Percentiles rank a stretch among this genome's conserved stretches.
Evolutionary conservation across 2,113 vertebrate species (phyloP).

Genomic region (Pangasianodon hypophthalmus): DNA sequence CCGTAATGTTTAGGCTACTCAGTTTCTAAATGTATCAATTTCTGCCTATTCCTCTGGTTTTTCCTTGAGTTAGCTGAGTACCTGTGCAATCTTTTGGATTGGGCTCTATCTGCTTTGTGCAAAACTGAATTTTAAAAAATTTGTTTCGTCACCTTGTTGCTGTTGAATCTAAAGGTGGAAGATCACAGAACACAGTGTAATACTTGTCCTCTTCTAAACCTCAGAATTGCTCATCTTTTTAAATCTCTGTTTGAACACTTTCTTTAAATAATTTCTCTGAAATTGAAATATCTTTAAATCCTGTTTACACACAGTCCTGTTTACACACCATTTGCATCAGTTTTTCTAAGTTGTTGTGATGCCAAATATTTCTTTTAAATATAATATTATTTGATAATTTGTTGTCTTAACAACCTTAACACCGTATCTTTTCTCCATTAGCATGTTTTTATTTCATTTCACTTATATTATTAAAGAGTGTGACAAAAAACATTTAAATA

Average conservation of each 20-base stretch:
- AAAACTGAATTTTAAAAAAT: background rate
- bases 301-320: background rate
- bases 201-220: background rate
- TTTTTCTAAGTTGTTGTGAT: background rate
- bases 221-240: background rate
- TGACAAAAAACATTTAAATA: background rate
- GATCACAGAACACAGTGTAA: background rate
- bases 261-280: background rate
- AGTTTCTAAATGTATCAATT: background rate
- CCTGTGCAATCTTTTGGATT: background rate
- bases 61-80: background rate
- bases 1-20: background rate
- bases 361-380: background rate
- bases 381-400: background rate
- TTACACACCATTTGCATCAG: background rate
- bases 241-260: background rate
- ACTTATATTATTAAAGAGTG: background rate
- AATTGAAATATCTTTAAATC: background rate
- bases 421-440: background rate
- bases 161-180: background rate
- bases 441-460: background rate
- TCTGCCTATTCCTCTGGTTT: background rate
- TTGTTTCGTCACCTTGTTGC: background rate
- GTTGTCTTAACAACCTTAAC: background rate
- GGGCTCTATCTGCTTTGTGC: background rate